These are phyloP conservation scores for Leptestheria dahalacensis DNA, from an alignment of 1,140 invertebrate genomes.

Conservation along the genomic window DNA sequence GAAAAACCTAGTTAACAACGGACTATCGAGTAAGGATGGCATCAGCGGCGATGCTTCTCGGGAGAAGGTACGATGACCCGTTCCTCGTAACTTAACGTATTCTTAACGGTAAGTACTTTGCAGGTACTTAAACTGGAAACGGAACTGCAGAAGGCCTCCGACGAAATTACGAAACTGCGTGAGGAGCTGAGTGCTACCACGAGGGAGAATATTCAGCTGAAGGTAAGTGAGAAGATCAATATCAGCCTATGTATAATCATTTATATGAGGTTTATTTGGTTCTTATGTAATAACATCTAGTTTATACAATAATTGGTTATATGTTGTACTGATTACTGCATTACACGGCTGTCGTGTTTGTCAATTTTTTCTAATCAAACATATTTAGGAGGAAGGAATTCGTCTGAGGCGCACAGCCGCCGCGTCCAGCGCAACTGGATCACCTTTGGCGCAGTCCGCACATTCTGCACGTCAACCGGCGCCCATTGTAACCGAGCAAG, in stretches of 20 bases:
- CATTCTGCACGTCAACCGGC: background rate
- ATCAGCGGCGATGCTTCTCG: too few species aligned
- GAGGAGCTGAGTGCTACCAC: conserved; percentile 56
- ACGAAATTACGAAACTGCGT: conserved; percentile 54
- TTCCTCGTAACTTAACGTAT: background rate
- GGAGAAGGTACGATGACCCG: too few species aligned
- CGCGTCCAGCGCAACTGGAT: background rate
- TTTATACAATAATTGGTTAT: too few species aligned
- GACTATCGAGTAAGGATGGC: too few species aligned
- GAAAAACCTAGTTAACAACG: too few species aligned
- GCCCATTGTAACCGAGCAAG: background rate
- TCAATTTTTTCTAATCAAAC: background rate
- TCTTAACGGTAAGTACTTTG: background rate
- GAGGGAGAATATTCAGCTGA: conserved; percentile 64
- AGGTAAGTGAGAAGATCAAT: background rate
- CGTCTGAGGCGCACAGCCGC: conserved; percentile 3
- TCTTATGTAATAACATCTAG: too few species aligned
- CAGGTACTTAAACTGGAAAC: conserved; percentile 24
- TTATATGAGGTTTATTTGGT: too few species aligned
- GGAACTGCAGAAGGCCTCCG: conserved; percentile 47
- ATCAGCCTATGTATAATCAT: too few species aligned
- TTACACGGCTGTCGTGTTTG: background rate
- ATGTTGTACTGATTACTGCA: too few species aligned
- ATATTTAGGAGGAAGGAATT: conserved; percentile 8
- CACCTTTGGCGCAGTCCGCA: background rate